Evolutionary conservation across 2,888 invertebrate genomes (phyloP).

Genomic region (Tipula vernalis): DNA sequence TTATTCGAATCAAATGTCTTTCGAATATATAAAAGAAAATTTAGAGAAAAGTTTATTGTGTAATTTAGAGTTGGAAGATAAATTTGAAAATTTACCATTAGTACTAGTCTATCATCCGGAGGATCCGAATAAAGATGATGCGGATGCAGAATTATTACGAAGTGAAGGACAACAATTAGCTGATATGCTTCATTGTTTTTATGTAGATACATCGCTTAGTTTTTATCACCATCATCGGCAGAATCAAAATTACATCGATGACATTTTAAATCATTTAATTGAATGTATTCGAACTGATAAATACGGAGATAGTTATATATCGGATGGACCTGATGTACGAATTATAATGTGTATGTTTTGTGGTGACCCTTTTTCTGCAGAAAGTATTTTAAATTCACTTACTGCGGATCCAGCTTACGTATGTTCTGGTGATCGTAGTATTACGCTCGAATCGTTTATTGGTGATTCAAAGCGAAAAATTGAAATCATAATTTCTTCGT

Average conservation of each 20-base stretch:
- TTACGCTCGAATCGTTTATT: conserved; percentile 83
- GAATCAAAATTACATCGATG: conserved; percentile 36
- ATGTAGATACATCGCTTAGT: conserved; percentile 27
- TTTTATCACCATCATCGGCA: conserved; percentile 28
- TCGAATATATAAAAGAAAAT: conserved; percentile 83
- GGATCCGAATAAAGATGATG: conserved; percentile 72
- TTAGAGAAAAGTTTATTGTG: conserved; percentile 82
- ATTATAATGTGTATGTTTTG: conserved; percentile 95
- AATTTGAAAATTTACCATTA: conserved; percentile 77
- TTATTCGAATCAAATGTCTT: conserved; percentile 81
- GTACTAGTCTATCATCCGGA: conserved; percentile 78
- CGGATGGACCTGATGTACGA: conserved; percentile 40
- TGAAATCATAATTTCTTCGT: conserved; percentile 85
- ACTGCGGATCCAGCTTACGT: conserved; percentile 79
- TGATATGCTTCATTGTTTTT: conserved; percentile 50
- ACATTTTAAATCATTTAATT: conserved; percentile 35
- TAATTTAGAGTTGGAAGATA: conserved; percentile 82
- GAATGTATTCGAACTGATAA: conserved; percentile 33
- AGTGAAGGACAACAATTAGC: conserved; percentile 85
- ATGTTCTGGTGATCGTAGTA: conserved; percentile 71
- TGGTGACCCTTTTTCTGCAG: conserved; percentile 85
- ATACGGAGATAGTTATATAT: conserved; percentile 31
- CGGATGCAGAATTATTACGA: conserved; percentile 69
- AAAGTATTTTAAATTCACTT: conserved; percentile 77
- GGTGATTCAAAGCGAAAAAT: conserved; percentile 82